phyloP scores from a whole-genome alignment of 2,888 invertebrate genomes.

The Brachypterus glaber region DNA sequence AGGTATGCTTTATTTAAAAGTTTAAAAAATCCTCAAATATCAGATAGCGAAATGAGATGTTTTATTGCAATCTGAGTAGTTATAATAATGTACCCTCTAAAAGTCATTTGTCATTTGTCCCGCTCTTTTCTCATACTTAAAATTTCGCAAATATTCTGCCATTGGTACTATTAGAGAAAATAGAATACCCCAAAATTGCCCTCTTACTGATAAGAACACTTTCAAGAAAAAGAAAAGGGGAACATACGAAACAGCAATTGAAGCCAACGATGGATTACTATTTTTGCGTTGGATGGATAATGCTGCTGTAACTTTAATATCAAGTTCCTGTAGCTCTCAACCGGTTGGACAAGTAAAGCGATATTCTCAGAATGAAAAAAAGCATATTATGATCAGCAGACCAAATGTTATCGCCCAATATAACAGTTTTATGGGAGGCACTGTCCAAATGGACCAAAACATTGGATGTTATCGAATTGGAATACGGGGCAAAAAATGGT shows the following conservation, averaged over 20 bases:
- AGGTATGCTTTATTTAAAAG: constrained; percentile 15
- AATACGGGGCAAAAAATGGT: constrained; percentile 26
- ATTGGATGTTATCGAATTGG: constrained; percentile 21
- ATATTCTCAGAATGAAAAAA: constrained; percentile 19
- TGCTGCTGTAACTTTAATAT: constrained; percentile 16
- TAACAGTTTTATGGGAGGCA: constrained; percentile 15
- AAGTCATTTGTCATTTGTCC: constrained; percentile 10
- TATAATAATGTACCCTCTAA: constrained; percentile 21
- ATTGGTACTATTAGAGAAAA: constrained; percentile 14
- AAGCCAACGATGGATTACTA: constrained; percentile 12
- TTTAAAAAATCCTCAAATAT: constrained; percentile 8
- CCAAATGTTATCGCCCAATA: constrained; percentile 15
- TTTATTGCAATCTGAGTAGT: constrained; percentile 17
- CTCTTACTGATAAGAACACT: constrained; percentile 6
- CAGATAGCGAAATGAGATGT: constrained; percentile 16
- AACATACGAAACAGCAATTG: constrained; percentile 12
- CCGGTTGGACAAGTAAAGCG: constrained; percentile 11
- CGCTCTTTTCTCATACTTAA: background rate
- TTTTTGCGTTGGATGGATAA: constrained; percentile 17
- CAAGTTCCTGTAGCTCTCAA: constrained; percentile 10
- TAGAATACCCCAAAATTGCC: constrained; percentile 4
- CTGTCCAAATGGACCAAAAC: constrained; percentile 21
- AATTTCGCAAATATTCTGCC: constrained; percentile 7
- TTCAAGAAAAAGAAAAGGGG: constrained; percentile 16
- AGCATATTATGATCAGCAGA: constrained; percentile 11